Conservation (phyloP, 1,140 invertebrate species). For the Cotesia chilonis region DNA sequence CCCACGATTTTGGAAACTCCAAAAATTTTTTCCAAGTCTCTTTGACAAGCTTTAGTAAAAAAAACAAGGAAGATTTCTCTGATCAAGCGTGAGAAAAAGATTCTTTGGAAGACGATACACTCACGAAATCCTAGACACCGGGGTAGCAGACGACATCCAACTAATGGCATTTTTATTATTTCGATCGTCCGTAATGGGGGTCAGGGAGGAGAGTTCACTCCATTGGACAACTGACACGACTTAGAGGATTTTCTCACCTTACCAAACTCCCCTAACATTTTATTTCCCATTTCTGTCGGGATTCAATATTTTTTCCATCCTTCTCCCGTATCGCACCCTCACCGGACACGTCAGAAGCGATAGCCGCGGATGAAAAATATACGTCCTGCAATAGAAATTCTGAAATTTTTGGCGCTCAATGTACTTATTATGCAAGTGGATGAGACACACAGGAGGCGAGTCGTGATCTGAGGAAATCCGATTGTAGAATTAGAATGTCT, state of each 20-base stretch:
- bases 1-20: neutral
- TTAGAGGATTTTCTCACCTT: slow-evolving; percentile 52
- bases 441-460: slow-evolving; percentile 2
- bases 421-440: too few relatives aligned
- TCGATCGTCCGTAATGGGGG: slow-evolving; percentile 15
- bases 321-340: slow-evolving; percentile 25
- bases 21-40: neutral
- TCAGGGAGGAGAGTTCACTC: slow-evolving; percentile 49
- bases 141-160: slow-evolving; percentile 42
- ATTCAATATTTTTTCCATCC: slow-evolving; percentile 7
- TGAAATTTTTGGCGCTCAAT: neutral
- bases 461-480: slow-evolving; percentile 19
- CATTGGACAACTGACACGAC: slow-evolving; percentile 61
- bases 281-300: slow-evolving; percentile 14
- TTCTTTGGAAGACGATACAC: slow-evolving; percentile 29
- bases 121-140: slow-evolving; percentile 26
- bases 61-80: slow-evolving; percentile 50
- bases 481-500: slow-evolving; percentile 26
- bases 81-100: slow-evolving; percentile 36
- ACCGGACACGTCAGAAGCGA: slow-evolving; percentile 45
- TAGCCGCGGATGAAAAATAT: slow-evolving; percentile 41
- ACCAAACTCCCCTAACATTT: slow-evolving; percentile 18
- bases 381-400: neutral
- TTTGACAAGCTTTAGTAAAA: slow-evolving; percentile 56
- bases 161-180: slow-evolving; percentile 67